Evolutionary conservation across 2,113 vertebrate species (phyloP).

Genomic region (Lynx canadensis): DNA sequence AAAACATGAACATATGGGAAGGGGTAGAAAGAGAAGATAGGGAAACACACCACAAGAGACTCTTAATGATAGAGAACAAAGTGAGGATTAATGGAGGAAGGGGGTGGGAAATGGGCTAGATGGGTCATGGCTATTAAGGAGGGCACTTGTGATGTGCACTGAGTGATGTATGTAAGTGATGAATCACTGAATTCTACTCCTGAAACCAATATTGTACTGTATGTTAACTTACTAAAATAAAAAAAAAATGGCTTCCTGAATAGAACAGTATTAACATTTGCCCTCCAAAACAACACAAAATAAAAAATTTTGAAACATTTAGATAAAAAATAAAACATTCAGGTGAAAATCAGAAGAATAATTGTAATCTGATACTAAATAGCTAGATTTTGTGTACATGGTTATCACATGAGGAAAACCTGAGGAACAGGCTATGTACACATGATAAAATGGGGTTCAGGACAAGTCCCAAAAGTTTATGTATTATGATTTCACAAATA

Average conservation of each 20-base stretch:
- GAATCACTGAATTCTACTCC: too few species aligned
- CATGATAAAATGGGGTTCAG: background rate
- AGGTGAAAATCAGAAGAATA: background rate
- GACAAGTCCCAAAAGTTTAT: background rate
- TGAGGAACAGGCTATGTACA: background rate
- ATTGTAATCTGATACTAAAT: background rate
- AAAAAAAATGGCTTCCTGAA: conserved; percentile 38
- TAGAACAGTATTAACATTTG: conserved; percentile 45
- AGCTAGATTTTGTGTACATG: background rate
- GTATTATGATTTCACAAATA: background rate
- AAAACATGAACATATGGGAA: too few species aligned
- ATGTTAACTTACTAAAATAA: too few species aligned
- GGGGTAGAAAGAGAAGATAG: too few species aligned
- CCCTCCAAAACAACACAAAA: conserved; percentile 14
- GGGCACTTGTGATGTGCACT: too few species aligned
- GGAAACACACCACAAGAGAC: too few species aligned
- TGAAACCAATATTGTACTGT: too few species aligned
- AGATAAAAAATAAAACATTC: background rate
- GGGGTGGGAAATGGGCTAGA: too few species aligned
- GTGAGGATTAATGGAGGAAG: too few species aligned
- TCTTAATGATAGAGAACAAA: too few species aligned
- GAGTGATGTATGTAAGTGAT: too few species aligned
- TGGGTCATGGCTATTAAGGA: too few species aligned
- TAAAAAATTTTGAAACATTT: background rate
- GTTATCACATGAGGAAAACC: background rate